Conservation (phyloP, 2,113 vertebrate species). For the Passer domesticus region DNA sequence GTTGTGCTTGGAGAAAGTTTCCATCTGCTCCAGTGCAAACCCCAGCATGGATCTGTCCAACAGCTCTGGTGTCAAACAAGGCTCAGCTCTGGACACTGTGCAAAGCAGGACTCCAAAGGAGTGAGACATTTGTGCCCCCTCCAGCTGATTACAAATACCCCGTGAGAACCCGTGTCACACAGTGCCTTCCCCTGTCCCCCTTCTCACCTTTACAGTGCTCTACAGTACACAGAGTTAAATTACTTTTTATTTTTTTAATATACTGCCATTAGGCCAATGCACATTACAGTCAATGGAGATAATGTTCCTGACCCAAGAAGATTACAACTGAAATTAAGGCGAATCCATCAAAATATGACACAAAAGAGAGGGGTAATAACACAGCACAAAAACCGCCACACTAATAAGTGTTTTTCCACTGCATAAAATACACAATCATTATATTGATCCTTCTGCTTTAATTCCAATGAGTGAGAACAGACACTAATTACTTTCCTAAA, state of each 20-base stretch:
- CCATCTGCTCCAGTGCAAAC: constrained; percentile 15
- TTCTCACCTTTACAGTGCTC: not conserved
- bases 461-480: constrained; percentile 43
- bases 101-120: not conserved
- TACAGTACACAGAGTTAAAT: not conserved
- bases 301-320: constrained; percentile 17
- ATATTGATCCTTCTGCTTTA: constrained; percentile 60
- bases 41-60: not conserved
- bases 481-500: constrained; percentile 61
- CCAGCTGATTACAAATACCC: not conserved
- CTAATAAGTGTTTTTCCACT: constrained; percentile 48
- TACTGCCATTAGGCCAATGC: constrained; percentile 1
- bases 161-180: not conserved
- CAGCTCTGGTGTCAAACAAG: not conserved
- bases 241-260: constrained; percentile 1
- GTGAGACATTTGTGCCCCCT: not conserved
- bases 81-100: not conserved
- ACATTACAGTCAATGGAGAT: constrained; percentile 1
- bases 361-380: constrained; percentile 48
- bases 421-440: constrained; percentile 52
- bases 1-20: not conserved
- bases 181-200: not conserved
- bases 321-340: constrained; percentile 50
- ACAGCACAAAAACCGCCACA: not conserved
- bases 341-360: constrained; percentile 53